Conservation (phyloP, 2,113 vertebrate genomes). For the Proteles cristata region DNA sequence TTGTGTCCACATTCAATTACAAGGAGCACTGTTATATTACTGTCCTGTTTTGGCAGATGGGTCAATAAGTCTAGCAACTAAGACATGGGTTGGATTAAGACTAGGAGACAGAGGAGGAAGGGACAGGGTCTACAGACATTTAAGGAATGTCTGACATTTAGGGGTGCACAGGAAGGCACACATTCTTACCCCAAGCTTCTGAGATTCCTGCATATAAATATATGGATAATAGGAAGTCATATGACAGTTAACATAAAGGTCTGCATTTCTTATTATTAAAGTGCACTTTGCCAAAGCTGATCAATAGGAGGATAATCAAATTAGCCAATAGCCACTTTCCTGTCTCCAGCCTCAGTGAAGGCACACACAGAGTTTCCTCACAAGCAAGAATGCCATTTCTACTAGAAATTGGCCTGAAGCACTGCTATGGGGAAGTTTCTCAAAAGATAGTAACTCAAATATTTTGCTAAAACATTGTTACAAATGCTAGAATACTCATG, state of each 20-base stretch:
- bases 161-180: background rate
- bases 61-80: background rate
- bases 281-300: background rate
- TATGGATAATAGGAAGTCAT: background rate
- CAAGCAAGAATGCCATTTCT: background rate
- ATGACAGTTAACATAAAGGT: background rate
- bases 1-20: background rate
- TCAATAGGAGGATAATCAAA: background rate
- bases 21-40: background rate
- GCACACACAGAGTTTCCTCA: background rate
- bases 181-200: background rate
- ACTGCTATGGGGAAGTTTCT: background rate
- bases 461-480: conserved; percentile 1
- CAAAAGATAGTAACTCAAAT: background rate
- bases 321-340: background rate
- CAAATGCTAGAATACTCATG: background rate
- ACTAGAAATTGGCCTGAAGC: conserved; percentile 16
- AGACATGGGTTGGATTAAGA: background rate
- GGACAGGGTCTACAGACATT: background rate
- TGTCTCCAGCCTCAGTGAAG: background rate
- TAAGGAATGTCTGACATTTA: conserved; percentile 7
- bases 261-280: background rate
- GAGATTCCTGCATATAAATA: conserved; percentile 38
- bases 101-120: background rate
- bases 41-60: background rate